Evolutionary conservation across 2,888 invertebrate species (phyloP), one percentile per base, ranked within the genome.

Genomic region (Iphiclides podalirius): DNA sequence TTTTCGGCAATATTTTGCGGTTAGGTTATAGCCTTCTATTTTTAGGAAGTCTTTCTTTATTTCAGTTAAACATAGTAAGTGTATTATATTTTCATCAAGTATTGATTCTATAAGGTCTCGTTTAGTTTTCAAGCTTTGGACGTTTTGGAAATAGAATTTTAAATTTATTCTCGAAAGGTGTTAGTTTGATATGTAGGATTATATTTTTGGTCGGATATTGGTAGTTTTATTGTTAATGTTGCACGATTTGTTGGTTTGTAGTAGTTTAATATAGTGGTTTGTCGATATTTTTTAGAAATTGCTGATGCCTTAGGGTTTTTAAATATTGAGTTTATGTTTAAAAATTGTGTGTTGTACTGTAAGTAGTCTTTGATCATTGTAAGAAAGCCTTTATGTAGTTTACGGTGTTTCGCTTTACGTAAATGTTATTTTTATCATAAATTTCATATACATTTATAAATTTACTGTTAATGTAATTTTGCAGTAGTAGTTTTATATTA

Each of bases 41-140:
- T 38, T 15, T 13, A 52, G 31, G 1, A 16, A 11, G 1, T 48
- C 42, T 23, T 15, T 37, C 34, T 52, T 48, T n/a, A 41, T 31
- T 34, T 45, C 42, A 8, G 37, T 31, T n/a, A 53, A 44, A 50
- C 50, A 53, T 0, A 36, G 4, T 6, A 49, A 31, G 28, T 49
- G 47, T 7, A 49, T n/a, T 23, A 26, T 49, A 16, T 49, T 14
- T 12, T 47, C 35, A 2, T 39, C 1, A 11, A 34, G 2, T 9
- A 11, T 12, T n/a, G 9, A 46, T 44, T 34, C 34, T 3, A 34
- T 1, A 4, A 34, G 4, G 8, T 34, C 4, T 9, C 13, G 14
- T 11, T 34, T 34, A n/a, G 8, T 34, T 34, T 34, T 34, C 11
- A 34, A 13, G n/a, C 34, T 34, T 34, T 34, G 34, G 4, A 12